Evolutionary conservation across 2,888 invertebrate species (phyloP).

Genomic region (Exephanes ischioxanthus): DNA sequence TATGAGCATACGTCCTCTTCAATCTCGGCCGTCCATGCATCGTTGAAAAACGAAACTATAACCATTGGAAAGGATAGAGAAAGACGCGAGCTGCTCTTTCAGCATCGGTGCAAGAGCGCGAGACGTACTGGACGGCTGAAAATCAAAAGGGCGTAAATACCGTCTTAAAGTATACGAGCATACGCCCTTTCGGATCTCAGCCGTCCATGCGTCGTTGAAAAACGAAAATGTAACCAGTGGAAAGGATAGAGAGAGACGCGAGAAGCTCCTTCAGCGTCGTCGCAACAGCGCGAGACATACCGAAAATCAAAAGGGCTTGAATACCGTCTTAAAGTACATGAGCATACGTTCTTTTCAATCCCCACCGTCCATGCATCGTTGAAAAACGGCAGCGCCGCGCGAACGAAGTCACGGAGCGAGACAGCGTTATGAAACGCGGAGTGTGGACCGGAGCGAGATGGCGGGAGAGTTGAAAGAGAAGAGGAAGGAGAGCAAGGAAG

Average conservation of each 20-base stretch:
- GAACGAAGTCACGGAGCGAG: slow-evolving; percentile 25
- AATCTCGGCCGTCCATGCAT: too few species aligned
- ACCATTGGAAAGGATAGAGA: slow-evolving; percentile 57
- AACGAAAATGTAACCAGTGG: slow-evolving; percentile 51
- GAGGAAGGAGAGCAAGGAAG: slow-evolving; percentile 46
- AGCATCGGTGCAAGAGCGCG: slow-evolving; percentile 20
- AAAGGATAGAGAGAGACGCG: slow-evolving; percentile 57
- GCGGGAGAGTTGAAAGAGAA: slow-evolving; percentile 45
- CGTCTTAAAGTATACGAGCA: not conserved
- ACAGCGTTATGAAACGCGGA: not conserved
- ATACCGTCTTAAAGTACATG: too few species aligned
- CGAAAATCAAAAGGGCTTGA: not conserved
- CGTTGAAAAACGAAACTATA: slow-evolving; percentile 42
- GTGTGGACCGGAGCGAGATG: slow-evolving; percentile 56
- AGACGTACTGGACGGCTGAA: slow-evolving; percentile 5
- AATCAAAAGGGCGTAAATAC: not conserved
- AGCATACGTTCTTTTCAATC: too few species aligned
- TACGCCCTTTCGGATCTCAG: too few species aligned
- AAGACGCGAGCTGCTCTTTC: slow-evolving; percentile 9
- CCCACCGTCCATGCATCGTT: too few species aligned
- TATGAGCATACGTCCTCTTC: too few species aligned
- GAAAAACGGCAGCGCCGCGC: slow-evolving; percentile 20
- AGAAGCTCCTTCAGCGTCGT: slow-evolving; percentile 17
- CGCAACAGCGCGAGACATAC: slow-evolving; percentile 16
- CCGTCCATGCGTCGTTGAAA: too few species aligned